A percentile compares a stretch with the other conserved stretches of the same genome.
Evolutionary conservation across 2,113 vertebrate genomes (phyloP).

Genomic region (Axis porcinus): DNA sequence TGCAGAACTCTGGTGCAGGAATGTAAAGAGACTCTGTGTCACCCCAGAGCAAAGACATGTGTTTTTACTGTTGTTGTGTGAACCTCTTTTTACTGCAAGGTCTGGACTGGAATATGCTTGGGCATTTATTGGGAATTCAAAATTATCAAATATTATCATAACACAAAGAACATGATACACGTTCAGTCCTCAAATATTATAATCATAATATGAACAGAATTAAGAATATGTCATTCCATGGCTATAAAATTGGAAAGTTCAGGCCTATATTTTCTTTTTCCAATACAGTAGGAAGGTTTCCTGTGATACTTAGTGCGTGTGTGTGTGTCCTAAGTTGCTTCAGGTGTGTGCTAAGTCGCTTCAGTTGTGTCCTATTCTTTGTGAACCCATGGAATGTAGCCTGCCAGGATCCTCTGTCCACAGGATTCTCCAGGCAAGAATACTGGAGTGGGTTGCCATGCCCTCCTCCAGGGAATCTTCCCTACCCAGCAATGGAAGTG

Average conservation of each 20-base stretch:
- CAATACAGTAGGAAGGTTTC: background rate
- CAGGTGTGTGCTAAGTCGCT: background rate
- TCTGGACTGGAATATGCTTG: background rate
- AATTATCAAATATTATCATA: background rate
- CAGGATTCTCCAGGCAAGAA: background rate
- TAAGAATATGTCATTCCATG: background rate
- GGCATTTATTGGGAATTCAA: background rate
- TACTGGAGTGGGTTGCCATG: background rate
- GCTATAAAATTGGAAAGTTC: background rate
- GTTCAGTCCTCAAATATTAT: background rate
- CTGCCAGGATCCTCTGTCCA: fast-evolving
- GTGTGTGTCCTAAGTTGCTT: background rate
- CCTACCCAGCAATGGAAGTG: background rate
- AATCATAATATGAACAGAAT: background rate
- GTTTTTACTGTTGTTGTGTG: background rate
- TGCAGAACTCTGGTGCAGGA: background rate
- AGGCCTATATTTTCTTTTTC: background rate
- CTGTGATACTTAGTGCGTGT: background rate
- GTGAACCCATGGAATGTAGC: background rate
- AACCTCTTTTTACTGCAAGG: background rate
- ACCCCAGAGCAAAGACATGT: background rate
- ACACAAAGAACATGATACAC: background rate
- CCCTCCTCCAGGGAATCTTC: background rate
- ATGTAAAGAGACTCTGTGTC: background rate
- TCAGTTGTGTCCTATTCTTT: background rate